phyloP scores from a whole-genome alignment of 2,797 vertebrate genomes.

The Paramormyrops hopkinsi region DNA sequence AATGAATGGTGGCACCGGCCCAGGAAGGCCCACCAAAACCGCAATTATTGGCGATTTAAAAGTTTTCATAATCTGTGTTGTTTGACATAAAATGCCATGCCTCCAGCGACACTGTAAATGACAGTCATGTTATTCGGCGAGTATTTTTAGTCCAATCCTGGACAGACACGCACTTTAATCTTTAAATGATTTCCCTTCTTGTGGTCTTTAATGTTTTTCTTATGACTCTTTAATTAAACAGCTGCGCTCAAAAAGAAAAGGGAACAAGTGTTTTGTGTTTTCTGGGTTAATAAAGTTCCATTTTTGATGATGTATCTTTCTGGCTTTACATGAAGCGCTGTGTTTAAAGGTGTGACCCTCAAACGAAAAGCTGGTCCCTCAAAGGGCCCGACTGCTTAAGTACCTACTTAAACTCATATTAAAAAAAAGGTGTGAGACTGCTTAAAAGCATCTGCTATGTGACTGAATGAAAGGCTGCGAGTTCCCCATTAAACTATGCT shows the following conservation, averaged over 20 bases:
- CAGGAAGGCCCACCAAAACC: slow-evolving; percentile 1
- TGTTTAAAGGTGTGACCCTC: not conserved
- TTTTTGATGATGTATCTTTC: not conserved
- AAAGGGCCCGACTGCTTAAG: not conserved
- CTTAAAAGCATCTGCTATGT: not conserved
- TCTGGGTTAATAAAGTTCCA: not conserved
- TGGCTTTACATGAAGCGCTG: not conserved
- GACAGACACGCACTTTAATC: not conserved
- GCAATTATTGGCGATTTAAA: slow-evolving; percentile 15
- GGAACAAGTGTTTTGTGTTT: not conserved
- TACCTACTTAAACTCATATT: not conserved
- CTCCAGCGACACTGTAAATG: not conserved
- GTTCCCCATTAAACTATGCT: not conserved
- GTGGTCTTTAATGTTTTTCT: slow-evolving; percentile 19
- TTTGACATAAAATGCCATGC: not conserved
- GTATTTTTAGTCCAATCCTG: not conserved
- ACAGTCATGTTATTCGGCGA: slow-evolving; percentile 5
- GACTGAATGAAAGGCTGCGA: not conserved
- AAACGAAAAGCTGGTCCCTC: not conserved
- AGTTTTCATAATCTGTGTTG: slow-evolving; percentile 6
- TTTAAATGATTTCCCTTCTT: slow-evolving; percentile 20
- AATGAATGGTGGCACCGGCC: slow-evolving; percentile 1
- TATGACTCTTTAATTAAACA: slow-evolving; percentile 12
- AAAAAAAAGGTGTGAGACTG: not conserved
- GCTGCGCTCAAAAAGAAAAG: not conserved